A percentile compares a stretch with the other conserved stretches of the same genome.
phyloP scores from a whole-genome alignment of 1,140 invertebrate genomes.

The Heliothis virescens region DNA sequence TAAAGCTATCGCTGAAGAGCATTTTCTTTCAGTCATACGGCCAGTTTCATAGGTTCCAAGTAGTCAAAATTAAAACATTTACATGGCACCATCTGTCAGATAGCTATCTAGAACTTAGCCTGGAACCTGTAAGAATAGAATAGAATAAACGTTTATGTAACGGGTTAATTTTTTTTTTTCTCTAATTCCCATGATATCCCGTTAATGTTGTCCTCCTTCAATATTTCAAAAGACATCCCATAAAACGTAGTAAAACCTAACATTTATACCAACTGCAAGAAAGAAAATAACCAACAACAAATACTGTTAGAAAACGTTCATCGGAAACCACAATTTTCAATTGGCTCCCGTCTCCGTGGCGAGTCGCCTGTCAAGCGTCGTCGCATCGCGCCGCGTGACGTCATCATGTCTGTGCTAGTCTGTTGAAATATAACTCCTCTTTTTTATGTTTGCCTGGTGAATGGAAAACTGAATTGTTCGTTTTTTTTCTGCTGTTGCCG shows the following conservation, averaged over 20 bases:
- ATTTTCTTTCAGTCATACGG: no score
- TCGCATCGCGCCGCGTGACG: slow-evolving; percentile 12
- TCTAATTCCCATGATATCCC: no score
- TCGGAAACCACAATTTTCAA: slow-evolving; percentile 46
- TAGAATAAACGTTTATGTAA: no score
- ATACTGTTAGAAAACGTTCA: neutral
- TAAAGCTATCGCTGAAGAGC: no score
- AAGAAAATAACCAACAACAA: neutral
- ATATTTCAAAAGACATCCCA: no score
- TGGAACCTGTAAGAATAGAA: no score
- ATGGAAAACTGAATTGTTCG: neutral
- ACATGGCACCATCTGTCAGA: no score
- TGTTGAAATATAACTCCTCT: slow-evolving; percentile 22
- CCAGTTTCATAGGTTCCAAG: no score
- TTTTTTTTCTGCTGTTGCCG: neutral
- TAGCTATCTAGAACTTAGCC: no score
- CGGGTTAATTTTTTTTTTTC: no score
- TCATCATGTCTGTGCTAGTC: slow-evolving; percentile 11
- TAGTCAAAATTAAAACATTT: no score
- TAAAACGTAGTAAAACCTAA: neutral
- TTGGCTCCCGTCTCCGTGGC: slow-evolving; percentile 12
- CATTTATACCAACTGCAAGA: neutral
- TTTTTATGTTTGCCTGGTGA: neutral
- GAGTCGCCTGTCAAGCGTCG: slow-evolving; percentile 13
- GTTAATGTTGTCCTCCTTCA: no score